Evolutionary conservation across 2,113 vertebrate species (phyloP), one percentile per base, ranked within the genome.

Genomic region (Calyptommatus sinebrachiatus): DNA sequence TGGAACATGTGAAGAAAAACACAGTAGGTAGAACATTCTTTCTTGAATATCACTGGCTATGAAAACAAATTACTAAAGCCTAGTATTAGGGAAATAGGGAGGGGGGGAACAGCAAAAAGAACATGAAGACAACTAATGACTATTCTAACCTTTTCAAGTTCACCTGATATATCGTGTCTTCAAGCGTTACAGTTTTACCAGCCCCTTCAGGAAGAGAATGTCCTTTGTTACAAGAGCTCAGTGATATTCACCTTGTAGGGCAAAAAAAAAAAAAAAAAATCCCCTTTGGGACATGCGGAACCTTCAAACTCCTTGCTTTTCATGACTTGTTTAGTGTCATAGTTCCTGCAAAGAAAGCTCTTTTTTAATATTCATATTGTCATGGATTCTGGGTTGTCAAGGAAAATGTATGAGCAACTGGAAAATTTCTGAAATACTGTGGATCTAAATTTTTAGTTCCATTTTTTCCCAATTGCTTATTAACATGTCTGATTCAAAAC

Each of bases 1-100:
- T 73, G 50, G 31, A 21, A 77, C 28, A 53, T 69, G 31, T n/a
- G 53, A 90, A 86, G 2, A 18, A 4, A 85, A 89, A 86, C 29
- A 31, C 24, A 77, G 7, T n/a, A 84, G 2, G 14, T 69, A 20
- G 75, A 85, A 89, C 82, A 74, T 0, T 79, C 73, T 81, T 22
- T 22, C 63, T 84, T 18, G 66, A 76, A 84, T 41, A 9, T 82
- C 0, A n/a, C 82, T 75, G 75, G 9, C 82, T 78, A 35, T 75
- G 8, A 75, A 81, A 84, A 80, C 82, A 73, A 66, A 41, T 61
- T 1, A 57, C 46, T 18, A 80, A 3, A 66, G 24, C 9, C 69
- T 28, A 66, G 2, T 73, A 80, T 73, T 71, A 45, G 71, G 53
- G 18, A 5, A 76, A 20, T 5, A 66, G 76, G 31, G 73, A 50